Evolutionary conservation across 2,113 vertebrate species (phyloP), one percentile per base, ranked within the genome.

Genomic region (Limnothrissa miodon): DNA sequence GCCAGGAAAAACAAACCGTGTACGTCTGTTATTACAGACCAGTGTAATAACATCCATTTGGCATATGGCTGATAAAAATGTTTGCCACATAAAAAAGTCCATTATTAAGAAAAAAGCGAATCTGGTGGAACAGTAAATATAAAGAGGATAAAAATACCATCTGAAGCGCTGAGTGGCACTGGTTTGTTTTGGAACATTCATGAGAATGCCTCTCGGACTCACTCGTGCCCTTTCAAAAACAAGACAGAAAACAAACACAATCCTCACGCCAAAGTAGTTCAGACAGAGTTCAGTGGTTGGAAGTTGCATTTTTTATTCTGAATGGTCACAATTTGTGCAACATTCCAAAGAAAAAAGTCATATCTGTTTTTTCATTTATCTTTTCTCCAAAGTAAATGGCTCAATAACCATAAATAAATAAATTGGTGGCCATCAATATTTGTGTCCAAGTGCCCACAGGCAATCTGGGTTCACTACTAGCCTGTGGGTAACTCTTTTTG

Each of bases 161-260:
- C 81, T n/a, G 56, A 78, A 78, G 83, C 39, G 23, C 1, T 1
- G 4, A 51, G 45, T 5, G 8, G 23, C 85, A 39, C 19, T 78
- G 79, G 25, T 48, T 82, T 91, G 90, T 89, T 90, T 86, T 90
- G 89, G 84, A 90, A 89, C 83, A 59, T 85, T 88, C 8, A 4
- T 56, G 78, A 84, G 29, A 83, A 46, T 23, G 39, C 81, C 70
- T 84, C 84, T 81, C 80, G 51, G 80, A 81, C 82, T 85, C 85
- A 80, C 78, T 86, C 53, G 84, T 86, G 81, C 79, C 59, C 39
- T 13, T 44, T 33, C 79, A 78, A 79, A 87, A 42, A 42, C 3
- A 70, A 84, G 46, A 36, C 78, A 83, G 53, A 86, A 87, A 86
- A 86, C 88, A 88, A 88, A 87, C 80, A 85, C 62, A 82, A 45